Percentiles rank a stretch among this genome's conserved stretches.
Evolutionary conservation across 1,140 invertebrate species (phyloP).

Genomic region (Heliothis subflexa): DNA sequence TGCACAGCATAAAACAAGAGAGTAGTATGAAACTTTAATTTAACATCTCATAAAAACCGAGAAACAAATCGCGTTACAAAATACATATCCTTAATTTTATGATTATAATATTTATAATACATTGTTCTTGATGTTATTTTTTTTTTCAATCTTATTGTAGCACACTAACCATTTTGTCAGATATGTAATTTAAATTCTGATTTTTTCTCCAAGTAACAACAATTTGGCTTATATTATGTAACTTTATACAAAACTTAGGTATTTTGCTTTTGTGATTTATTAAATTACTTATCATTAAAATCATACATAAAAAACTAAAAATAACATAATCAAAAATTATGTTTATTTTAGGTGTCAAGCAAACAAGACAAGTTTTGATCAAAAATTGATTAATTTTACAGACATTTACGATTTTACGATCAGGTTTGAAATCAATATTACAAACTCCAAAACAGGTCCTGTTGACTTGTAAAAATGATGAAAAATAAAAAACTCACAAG

Average conservation of each 20-base stretch:
- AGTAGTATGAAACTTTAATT: constrained; percentile 75
- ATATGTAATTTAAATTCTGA: constrained; percentile 86
- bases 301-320: constrained; percentile 67
- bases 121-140: constrained; percentile 82
- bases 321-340: constrained; percentile 64
- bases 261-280: constrained; percentile 67
- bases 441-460: constrained; percentile 59
- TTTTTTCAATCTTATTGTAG: constrained; percentile 81
- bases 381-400: constrained; percentile 1
- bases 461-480: constrained; percentile 59
- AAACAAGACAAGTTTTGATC: constrained; percentile 60
- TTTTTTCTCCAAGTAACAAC: constrained; percentile 83
- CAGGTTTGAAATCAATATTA: constrained; percentile 20
- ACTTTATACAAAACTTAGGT: constrained; percentile 70
- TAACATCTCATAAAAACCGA: constrained; percentile 81
- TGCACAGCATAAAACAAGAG: constrained; percentile 82
- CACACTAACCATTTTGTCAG: constrained; percentile 86
- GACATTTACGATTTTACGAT: constrained; percentile 3
- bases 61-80: constrained; percentile 84
- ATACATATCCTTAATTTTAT: constrained; percentile 84
- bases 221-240: constrained; percentile 80
- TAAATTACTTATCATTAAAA: constrained; percentile 65
- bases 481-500: constrained; percentile 55
- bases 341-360: constrained; percentile 52
- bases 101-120: constrained; percentile 84